Evolutionary conservation across 1,140 invertebrate species (phyloP).

Genomic region (Drosophila hydei): DNA sequence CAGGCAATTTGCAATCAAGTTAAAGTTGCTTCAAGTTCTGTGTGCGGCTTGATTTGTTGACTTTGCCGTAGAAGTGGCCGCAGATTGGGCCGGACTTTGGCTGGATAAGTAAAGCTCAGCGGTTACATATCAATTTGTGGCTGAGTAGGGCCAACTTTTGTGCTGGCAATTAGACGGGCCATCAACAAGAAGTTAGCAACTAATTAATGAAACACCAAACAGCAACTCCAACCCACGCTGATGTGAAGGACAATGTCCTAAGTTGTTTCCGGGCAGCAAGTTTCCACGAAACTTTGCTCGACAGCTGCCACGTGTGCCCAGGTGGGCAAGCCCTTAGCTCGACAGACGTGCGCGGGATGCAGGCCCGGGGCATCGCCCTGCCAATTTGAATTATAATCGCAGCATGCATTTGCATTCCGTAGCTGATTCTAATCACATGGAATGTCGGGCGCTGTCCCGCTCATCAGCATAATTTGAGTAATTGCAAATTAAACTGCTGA

Average conservation of each 20-base stretch:
- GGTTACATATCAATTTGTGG: constrained; percentile 18
- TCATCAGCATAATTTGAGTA: constrained; percentile 58
- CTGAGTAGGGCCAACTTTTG: constrained; percentile 6
- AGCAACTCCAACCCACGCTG: constrained; percentile 1
- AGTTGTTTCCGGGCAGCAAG: constrained; percentile 10
- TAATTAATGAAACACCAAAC: constrained; percentile 45
- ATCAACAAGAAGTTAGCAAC: constrained; percentile 52
- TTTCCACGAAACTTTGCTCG: constrained; percentile 12
- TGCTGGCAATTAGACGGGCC: constrained; percentile 36
- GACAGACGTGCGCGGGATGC: too few relatives aligned
- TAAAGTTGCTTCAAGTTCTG: neutral
- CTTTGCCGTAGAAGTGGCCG: neutral
- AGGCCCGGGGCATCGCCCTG: neutral
- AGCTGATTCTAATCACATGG: constrained; percentile 20
- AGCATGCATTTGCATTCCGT: constrained; percentile 17
- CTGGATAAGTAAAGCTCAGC: neutral
- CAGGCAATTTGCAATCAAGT: neutral
- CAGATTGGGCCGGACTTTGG: neutral
- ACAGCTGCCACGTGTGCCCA: neutral
- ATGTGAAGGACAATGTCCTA: neutral
- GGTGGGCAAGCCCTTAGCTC: too few relatives aligned
- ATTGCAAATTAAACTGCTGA: constrained; percentile 64
- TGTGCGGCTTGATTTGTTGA: neutral
- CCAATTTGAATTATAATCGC: constrained; percentile 22
- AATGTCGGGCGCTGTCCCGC: constrained; percentile 5